Evolutionary conservation across 2,113 vertebrate species (phyloP), one percentile per base, ranked within the genome.

Genomic region (Ranitomeya imitator): DNA sequence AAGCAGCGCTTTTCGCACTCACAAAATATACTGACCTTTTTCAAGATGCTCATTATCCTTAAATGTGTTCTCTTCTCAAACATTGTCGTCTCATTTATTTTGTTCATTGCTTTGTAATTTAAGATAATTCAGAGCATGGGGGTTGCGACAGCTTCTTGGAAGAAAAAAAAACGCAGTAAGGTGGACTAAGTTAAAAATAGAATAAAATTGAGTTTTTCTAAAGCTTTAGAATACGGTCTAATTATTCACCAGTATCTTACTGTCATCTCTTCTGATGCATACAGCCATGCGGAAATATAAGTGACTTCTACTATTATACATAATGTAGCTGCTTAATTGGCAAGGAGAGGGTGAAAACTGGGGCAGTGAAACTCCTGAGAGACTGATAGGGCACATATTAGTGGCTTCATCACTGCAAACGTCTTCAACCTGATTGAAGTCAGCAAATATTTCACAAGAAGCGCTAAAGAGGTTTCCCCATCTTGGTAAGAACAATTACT

Each of bases 311-410:
- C 96, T 96, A 96, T 97, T 97, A 97, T 97, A 97, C 96, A 96
- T 98, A 97, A 98, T 99, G 96, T 97, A 94, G 95, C 96, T 95
- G 95, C 96, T 97, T 98, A 97, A 98, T 97, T 97, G 96, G 96
- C 94, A 96, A 95, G 94, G 94, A 95, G 94, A 94, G 91, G 95
- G 94, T 95, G 94, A 96, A 94, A 98, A 96, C 94, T 95, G 95
- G 95, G 93, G 90, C 95, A 95, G 93, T 91, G 93, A 95, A 95
- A 93, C 93, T 95, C 97, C 96, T 96, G 89, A 85, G 97, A 96
- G 97, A 97, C 95, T 95, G 95, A 96, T 95, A 95, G 96, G 95
- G 93, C 94, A 95, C 96, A 93, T 96, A 96, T 97, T 96, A 97
- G 96, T 95, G 96, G 93, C 95, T 97, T 96, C 95, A 96, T 97